Evolutionary conservation across 2,888 invertebrate species (phyloP).

Genomic region (Mayetiola destructor): DNA sequence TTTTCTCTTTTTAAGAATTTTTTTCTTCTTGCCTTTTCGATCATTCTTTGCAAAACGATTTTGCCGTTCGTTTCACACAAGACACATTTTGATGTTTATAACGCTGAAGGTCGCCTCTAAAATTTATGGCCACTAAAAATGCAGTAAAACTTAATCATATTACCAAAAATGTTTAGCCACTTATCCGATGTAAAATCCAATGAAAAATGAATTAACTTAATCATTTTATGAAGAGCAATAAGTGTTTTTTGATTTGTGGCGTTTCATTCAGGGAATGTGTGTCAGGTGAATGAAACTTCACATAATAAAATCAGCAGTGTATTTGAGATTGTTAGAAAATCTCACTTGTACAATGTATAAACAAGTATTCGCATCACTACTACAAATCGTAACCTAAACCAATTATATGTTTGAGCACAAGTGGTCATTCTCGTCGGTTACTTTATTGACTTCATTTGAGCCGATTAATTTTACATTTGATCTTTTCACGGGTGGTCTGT

Average conservation of each 20-base stretch:
- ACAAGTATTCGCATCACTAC: too few species aligned
- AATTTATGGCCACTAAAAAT: constrained; percentile 24
- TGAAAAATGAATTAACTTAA: not conserved
- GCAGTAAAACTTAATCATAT: constrained; percentile 14
- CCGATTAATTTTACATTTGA: too few species aligned
- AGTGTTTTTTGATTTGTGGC: constrained; percentile 9
- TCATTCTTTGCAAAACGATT: not conserved
- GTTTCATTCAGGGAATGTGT: not conserved
- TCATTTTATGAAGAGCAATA: not conserved
- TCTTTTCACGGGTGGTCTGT: too few species aligned
- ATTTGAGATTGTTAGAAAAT: too few species aligned
- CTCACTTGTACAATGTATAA: too few species aligned
- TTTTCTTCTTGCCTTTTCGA: not conserved
- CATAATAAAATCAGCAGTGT: too few species aligned
- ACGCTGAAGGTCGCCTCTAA: constrained; percentile 20
- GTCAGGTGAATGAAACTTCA: not conserved
- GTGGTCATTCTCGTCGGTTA: too few species aligned
- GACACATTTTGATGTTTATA: constrained; percentile 2
- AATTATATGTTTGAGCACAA: too few species aligned
- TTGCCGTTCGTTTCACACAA: not conserved
- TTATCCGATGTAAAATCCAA: not conserved
- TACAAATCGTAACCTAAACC: too few species aligned
- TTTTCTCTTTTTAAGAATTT: not conserved
- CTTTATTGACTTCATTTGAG: too few species aligned
- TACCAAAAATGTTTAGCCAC: not conserved